Conservation (phyloP, 2,797 vertebrate species). For the Gadopsis marmoratus region DNA sequence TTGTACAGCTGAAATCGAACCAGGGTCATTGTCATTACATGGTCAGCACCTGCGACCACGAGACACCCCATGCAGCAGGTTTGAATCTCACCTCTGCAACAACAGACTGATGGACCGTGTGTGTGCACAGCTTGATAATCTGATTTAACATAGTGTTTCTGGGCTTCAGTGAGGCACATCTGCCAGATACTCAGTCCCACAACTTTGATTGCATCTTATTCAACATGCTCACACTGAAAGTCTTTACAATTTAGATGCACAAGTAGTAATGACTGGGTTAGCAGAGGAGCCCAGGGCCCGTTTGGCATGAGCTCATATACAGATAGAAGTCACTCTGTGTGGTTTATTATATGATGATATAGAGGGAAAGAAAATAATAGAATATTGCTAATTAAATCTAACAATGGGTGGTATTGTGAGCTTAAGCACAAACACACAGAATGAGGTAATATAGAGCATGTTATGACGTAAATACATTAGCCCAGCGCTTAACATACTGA, state of each 20-base stretch:
- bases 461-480: slow-evolving; percentile 52
- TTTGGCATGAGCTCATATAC: slow-evolving; percentile 11
- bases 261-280: background rate
- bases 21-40: background rate
- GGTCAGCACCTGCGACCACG: too few relatives aligned
- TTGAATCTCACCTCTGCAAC: slow-evolving; percentile 1
- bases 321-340: slow-evolving; percentile 9
- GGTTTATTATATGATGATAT: slow-evolving; percentile 15
- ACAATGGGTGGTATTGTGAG: slow-evolving; percentile 36
- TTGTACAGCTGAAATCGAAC: background rate
- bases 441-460: slow-evolving; percentile 41
- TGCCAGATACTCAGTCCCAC: slow-evolving; percentile 8
- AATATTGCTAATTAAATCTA: slow-evolving; percentile 49
- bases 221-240: slow-evolving; percentile 10
- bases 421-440: slow-evolving; percentile 14
- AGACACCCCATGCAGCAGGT: background rate
- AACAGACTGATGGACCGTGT: background rate
- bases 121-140: slow-evolving; percentile 1
- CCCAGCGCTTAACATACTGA: slow-evolving; percentile 37
- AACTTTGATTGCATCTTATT: slow-evolving; percentile 12
- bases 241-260: background rate
- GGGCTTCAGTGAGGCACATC: background rate
- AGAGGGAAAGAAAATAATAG: slow-evolving; percentile 34
- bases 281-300: slow-evolving; percentile 3
- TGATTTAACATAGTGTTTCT: background rate